A percentile compares a stretch with the other conserved stretches of the same genome.
Evolutionary conservation across 2,113 vertebrate species (phyloP).

Genomic region (Gymnobelideus leadbeateri): DNA sequence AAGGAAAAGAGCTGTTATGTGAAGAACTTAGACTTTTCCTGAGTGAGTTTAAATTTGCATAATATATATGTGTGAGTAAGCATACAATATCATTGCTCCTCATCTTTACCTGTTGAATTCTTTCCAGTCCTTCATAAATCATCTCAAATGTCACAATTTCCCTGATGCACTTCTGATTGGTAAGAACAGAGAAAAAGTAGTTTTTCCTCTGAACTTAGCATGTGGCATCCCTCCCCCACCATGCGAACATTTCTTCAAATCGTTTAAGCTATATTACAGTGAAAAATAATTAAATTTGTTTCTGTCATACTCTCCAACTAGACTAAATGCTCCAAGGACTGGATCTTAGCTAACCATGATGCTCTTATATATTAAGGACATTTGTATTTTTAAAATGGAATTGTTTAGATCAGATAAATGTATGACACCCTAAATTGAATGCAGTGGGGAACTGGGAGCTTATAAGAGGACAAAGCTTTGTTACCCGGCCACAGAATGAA

Average conservation of each 20-base stretch:
- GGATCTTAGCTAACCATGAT: background rate
- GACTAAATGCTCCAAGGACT: background rate
- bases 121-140: background rate
- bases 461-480: background rate
- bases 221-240: background rate
- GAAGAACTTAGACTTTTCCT: background rate
- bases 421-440: background rate
- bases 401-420: background rate
- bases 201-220: background rate
- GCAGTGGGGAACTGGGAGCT: background rate
- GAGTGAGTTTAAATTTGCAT: background rate
- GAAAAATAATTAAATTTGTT: background rate
- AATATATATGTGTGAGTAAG: background rate
- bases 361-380: background rate
- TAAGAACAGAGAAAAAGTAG: background rate
- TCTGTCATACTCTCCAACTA: background rate
- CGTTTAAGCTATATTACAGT: background rate
- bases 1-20: background rate
- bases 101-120: background rate
- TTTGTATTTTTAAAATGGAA: background rate
- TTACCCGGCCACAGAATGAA: background rate
- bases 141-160: background rate
- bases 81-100: background rate
- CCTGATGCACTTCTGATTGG: background rate
- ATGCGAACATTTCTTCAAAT: background rate